These are phyloP conservation scores for Beris morrisii DNA, from an alignment of 2,888 invertebrate genomes.

Conservation along the genomic window DNA sequence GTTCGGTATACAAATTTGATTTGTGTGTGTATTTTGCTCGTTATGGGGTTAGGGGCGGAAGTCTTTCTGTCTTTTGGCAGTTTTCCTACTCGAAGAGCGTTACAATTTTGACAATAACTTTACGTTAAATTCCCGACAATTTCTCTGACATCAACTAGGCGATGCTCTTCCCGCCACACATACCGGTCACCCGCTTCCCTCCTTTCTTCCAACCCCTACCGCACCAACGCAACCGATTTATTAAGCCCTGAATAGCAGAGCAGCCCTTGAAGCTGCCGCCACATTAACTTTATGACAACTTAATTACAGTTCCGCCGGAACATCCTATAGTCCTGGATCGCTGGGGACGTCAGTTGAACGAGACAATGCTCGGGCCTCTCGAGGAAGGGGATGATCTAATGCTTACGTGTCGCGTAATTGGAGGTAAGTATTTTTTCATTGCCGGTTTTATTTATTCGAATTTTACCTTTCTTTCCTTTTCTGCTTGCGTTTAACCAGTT, in stretches of 20 bases:
- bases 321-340: conserved; percentile 76
- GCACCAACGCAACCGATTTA: conserved; percentile 12
- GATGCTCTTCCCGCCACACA: background rate
- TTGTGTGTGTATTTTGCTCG: no score
- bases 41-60: no score
- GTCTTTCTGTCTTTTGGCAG: no score
- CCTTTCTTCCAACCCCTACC: background rate
- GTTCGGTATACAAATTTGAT: no score
- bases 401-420: conserved; percentile 76
- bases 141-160: background rate
- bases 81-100: no score
- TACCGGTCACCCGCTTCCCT: background rate
- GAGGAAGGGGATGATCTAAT: conserved; percentile 76
- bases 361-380: conserved; percentile 71
- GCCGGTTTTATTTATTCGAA: background rate
- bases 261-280: conserved; percentile 14
- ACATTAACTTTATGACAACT: conserved; percentile 33
- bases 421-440: conserved; percentile 61
- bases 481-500: no score
- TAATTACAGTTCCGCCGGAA: conserved; percentile 72
- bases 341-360: conserved; percentile 74
- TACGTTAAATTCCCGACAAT: conserved; percentile 29
- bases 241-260: conserved; percentile 22
- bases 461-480: no score
- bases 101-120: conserved; percentile 2